phyloP scores from a whole-genome alignment of 2,888 invertebrate species.

The Calameuta pallipes region DNA sequence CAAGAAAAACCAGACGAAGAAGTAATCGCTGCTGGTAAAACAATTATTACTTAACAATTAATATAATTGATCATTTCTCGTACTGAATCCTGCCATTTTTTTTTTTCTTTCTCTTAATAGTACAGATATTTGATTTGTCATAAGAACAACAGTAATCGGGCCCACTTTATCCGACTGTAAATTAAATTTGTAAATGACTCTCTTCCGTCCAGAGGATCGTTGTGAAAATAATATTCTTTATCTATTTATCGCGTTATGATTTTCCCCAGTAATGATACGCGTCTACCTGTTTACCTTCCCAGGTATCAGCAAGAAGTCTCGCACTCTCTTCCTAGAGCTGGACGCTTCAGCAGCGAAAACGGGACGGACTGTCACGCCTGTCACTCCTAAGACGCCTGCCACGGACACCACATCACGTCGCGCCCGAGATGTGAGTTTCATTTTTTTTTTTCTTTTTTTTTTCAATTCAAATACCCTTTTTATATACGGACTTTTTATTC shows the following conservation, averaged over 20 bases:
- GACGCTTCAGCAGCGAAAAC: constrained; percentile 80
- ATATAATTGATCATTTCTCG: background rate
- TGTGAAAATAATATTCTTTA: background rate
- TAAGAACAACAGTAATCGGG: background rate
- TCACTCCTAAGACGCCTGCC: constrained; percentile 70
- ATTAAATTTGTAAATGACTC: background rate
- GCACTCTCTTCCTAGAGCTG: constrained; percentile 86
- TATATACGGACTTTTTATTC: background rate
- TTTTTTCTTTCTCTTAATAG: background rate
- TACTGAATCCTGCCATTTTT: background rate
- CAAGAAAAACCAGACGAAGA: constrained; percentile 79
- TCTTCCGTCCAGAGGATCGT: background rate
- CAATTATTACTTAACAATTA: background rate
- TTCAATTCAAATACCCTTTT: constrained; percentile 10
- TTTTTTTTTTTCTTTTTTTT: background rate
- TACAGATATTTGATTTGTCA: background rate
- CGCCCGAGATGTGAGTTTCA: constrained; percentile 68
- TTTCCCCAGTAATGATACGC: background rate
- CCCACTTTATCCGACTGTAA: background rate
- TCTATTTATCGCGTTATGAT: constrained; percentile 2
- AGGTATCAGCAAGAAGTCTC: constrained; percentile 89
- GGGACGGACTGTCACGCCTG: constrained; percentile 72
- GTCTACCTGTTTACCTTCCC: constrained; percentile 20
- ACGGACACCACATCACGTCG: constrained; percentile 70
- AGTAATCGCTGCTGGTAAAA: constrained; percentile 82